These are phyloP conservation scores for Artemisiospiza belli DNA, from an alignment of 2,113 vertebrate genomes.

Conservation along the genomic window DNA sequence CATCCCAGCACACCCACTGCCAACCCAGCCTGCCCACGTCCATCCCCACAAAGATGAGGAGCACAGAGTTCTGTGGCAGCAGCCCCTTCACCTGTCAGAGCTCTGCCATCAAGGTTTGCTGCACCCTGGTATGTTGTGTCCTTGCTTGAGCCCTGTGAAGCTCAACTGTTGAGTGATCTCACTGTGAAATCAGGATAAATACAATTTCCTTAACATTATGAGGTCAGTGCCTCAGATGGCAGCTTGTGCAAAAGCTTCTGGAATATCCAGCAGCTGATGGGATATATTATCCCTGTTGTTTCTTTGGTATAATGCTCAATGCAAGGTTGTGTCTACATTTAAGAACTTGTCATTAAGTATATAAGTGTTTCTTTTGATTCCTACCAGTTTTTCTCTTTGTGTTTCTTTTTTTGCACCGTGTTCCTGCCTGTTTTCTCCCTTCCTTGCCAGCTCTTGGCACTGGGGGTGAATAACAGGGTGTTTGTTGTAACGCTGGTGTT, in stretches of 20 bases:
- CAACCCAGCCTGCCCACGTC: background rate
- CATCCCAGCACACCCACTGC: background rate
- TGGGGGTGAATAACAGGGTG: accelerated
- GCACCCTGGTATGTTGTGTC: background rate
- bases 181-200: background rate
- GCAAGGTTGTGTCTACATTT: background rate
- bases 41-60: background rate
- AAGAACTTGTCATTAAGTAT: background rate
- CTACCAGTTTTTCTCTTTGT: background rate
- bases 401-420: background rate
- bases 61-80: background rate
- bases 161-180: background rate
- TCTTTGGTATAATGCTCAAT: background rate
- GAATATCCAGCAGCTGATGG: background rate
- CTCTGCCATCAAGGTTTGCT: background rate
- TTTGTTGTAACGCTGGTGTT: background rate
- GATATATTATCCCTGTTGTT: background rate
- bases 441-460: background rate
- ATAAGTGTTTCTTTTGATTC: background rate
- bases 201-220: background rate
- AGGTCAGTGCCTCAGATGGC: background rate
- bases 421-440: background rate
- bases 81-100: background rate
- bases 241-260: background rate
- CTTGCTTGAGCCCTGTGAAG: background rate